Evolutionary conservation across 2,888 invertebrate genomes (phyloP).

Genomic region (Andrena trimmerana): DNA sequence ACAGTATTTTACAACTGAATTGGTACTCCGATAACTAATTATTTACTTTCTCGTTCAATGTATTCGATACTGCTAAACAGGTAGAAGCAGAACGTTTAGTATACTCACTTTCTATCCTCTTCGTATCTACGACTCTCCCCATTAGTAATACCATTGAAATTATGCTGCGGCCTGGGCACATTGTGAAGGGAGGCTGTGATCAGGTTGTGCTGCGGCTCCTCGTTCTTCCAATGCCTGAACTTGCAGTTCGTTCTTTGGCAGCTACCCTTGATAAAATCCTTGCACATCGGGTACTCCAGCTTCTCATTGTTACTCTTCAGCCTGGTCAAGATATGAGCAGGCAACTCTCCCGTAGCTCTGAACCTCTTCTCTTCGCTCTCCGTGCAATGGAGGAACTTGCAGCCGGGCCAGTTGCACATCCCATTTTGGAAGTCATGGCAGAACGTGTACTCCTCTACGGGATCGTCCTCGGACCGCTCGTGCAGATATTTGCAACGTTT

Average conservation of each 20-base stretch:
- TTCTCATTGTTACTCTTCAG: slow-evolving; percentile 81
- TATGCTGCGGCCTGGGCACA: slow-evolving; percentile 77
- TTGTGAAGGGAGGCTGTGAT: slow-evolving; percentile 75
- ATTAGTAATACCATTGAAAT: slow-evolving; percentile 73
- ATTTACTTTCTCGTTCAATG: too few species aligned
- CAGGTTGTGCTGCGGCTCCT: slow-evolving; percentile 79
- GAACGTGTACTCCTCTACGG: slow-evolving; percentile 85
- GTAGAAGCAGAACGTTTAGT: not conserved
- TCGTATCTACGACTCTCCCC: slow-evolving; percentile 79
- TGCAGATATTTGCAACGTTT: slow-evolving; percentile 86
- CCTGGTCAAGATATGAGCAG: slow-evolving; percentile 86
- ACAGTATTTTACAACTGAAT: not conserved
- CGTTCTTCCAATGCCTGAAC: slow-evolving; percentile 79
- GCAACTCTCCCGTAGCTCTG: slow-evolving; percentile 90
- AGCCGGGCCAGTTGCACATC: slow-evolving; percentile 90
- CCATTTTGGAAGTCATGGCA: slow-evolving; percentile 91
- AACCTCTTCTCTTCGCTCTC: slow-evolving; percentile 92
- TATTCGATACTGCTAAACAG: too few species aligned
- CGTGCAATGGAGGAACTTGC: slow-evolving; percentile 92
- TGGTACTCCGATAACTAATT: too few species aligned
- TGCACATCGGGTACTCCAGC: slow-evolving; percentile 85
- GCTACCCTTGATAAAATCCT: slow-evolving; percentile 86
- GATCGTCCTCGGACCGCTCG: slow-evolving; percentile 84
- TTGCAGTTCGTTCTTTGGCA: slow-evolving; percentile 84
- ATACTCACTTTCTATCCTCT: slow-evolving; percentile 80